Base-by-base conservation (phyloP, 2,113 vertebrate genomes). In the Chionis minor region DNA sequence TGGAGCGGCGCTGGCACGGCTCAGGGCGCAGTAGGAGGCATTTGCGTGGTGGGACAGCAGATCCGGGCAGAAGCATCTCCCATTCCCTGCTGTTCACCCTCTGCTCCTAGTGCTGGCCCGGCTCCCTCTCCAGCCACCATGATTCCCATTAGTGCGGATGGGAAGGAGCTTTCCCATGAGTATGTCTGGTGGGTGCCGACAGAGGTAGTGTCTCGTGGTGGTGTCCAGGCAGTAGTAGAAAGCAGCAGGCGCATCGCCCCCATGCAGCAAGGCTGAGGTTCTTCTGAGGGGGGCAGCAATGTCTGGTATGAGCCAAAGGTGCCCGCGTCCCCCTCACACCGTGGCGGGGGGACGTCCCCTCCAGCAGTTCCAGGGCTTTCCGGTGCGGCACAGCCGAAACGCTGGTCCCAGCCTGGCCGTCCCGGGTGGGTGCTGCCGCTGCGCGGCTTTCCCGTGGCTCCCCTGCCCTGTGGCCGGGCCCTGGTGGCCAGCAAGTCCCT, bases 61-160 rank as follows among this genome's bases (percentile, higher is more conserved):
- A 10, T 58, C 51, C 3, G 19, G 6, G 35, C 26, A 18, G 61
- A 26, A 10, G 33, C 2, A 0, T 15, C 30, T 66, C 69, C 45
- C 18, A 0, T 21, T 66, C 40, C 55, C 54, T 2, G 2, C 45
- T 26, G 18, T 44, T 55, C 65, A 18, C 7, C 40, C 44, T 13
- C 30, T 19, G 45, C 52, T 65, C 55, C 16, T 22, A 15, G 19
- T 7, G 33, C 17, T 12, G 18, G 22, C 35, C 23, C 2, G 54
- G 45, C 27, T 77, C 27, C 58, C 13, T 42, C 27, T 20, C 23
- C 1, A 0, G n/a, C 21, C 7, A 8, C 74, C 1, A 0, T 0
- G 0, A 2, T 26, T 15, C 26, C 5, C 47, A 13, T 2, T 3
- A 5, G 10, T 32, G 49, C 0, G 9, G 67, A 6, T 7, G 32